Percentiles rank a stretch among this genome's conserved stretches.
Conservation (phyloP, 2,888 invertebrate species). For the Cheilosia variabilis region DNA sequence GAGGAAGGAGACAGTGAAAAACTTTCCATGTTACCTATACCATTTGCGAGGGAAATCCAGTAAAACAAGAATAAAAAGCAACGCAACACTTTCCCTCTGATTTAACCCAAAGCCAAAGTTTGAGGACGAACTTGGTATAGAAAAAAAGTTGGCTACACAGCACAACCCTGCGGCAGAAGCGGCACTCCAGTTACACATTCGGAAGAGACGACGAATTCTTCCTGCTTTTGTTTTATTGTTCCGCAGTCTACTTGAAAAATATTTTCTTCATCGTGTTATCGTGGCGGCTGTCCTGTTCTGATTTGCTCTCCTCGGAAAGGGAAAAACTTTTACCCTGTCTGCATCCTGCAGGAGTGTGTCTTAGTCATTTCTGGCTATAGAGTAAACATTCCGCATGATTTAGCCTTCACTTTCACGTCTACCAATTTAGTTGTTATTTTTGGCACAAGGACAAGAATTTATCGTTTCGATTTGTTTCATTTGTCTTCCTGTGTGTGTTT, state of each 20-base stretch:
- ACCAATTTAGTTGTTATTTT: constrained; percentile 71
- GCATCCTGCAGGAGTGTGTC: constrained; percentile 40
- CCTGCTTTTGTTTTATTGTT: constrained; percentile 68
- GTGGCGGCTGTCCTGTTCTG: constrained; percentile 34
- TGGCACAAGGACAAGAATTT: constrained; percentile 75
- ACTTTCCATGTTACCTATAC: constrained; percentile 68
- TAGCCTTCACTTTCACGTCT: constrained; percentile 72
- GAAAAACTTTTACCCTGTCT: constrained; percentile 45
- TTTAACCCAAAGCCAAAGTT: constrained; percentile 69
- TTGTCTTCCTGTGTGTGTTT: constrained; percentile 53
- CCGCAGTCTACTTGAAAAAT: constrained; percentile 72
- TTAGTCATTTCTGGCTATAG: constrained; percentile 3
- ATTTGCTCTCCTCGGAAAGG: constrained; percentile 35
- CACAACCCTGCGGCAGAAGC: constrained; percentile 67
- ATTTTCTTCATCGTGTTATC: constrained; percentile 38
- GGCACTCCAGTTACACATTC: constrained; percentile 55
- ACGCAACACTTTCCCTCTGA: constrained; percentile 69
- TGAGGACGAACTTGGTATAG: constrained; percentile 47
- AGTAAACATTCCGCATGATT: constrained; percentile 68
- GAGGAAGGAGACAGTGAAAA: constrained; percentile 61
- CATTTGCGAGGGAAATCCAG: constrained; percentile 41
- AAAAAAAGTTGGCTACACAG: constrained; percentile 56
- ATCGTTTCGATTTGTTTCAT: constrained; percentile 60
- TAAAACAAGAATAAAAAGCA: constrained; percentile 17
- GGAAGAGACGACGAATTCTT: constrained; percentile 22